A percentile compares a stretch with the other conserved stretches of the same genome.
Evolutionary conservation across 2,888 invertebrate genomes (phyloP).

Genomic region (Ochropleura plecta): DNA sequence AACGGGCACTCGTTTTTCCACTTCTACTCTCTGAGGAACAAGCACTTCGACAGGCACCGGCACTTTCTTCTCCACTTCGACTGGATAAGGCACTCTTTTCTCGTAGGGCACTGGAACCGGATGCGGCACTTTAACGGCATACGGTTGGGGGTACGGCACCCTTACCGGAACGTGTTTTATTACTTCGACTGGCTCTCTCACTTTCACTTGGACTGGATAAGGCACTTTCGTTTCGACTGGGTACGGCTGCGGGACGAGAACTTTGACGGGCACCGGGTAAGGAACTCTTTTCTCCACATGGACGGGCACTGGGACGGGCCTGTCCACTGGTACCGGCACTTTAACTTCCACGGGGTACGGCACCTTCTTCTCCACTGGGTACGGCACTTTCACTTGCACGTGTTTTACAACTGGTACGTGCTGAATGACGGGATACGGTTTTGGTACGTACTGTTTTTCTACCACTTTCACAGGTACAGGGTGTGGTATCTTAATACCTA

Average conservation of each 20-base stretch:
- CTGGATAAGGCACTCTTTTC: constrained; percentile 85
- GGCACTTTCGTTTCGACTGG: constrained; percentile 91
- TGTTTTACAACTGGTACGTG: constrained; percentile 84
- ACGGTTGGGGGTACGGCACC: constrained; percentile 87
- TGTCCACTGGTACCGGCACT: constrained; percentile 82
- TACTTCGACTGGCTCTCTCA: constrained; percentile 84
- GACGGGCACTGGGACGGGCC: constrained; percentile 83
- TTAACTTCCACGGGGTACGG: constrained; percentile 83
- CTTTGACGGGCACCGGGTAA: constrained; percentile 85
- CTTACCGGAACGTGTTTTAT: constrained; percentile 84
- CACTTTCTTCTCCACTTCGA: constrained; percentile 87
- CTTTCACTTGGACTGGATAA: constrained; percentile 87
- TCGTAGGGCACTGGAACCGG: constrained; percentile 88
- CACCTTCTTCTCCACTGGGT: constrained; percentile 85
- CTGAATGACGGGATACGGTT: constrained; percentile 86
- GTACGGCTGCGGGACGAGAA: constrained; percentile 86
- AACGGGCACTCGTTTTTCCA: constrained; percentile 77
- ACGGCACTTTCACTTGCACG: constrained; percentile 85
- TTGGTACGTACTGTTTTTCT: constrained; percentile 87
- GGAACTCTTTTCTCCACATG: constrained; percentile 85
- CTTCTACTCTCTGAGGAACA: constrained; percentile 70
- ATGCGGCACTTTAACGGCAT: constrained; percentile 89
- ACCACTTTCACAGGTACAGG: constrained; percentile 88
- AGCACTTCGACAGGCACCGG: constrained; percentile 83
- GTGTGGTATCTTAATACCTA: constrained; percentile 85